These are phyloP conservation scores for Climacteris rufus DNA, from an alignment of 2,113 vertebrate genomes.

Conservation along the genomic window DNA sequence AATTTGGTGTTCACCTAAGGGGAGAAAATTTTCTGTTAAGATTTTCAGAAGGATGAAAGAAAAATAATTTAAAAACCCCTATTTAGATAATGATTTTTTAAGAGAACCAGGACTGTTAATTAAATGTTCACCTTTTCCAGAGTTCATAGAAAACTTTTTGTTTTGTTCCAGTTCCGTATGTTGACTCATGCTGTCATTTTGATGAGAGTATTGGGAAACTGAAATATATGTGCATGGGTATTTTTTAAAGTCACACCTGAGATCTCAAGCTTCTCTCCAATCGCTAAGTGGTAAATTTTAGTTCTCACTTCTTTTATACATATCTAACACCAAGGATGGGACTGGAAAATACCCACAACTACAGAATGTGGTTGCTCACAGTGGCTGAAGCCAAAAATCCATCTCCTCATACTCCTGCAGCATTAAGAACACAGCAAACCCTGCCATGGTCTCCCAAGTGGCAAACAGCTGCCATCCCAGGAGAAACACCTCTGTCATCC, in stretches of 20 bases:
- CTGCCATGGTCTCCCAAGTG: background rate
- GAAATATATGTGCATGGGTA: background rate
- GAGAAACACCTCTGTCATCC: background rate
- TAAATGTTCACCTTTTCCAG: background rate
- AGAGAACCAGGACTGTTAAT: background rate
- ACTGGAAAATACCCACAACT: background rate
- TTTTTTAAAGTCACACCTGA: background rate
- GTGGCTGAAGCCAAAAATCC: background rate
- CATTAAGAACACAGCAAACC: background rate
- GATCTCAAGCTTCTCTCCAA: background rate
- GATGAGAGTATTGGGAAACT: background rate
- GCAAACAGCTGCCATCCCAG: background rate
- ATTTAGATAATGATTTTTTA: background rate
- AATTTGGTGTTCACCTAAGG: background rate
- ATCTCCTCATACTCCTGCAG: background rate
- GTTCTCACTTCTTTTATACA: background rate
- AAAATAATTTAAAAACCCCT: background rate
- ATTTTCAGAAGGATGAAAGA: background rate
- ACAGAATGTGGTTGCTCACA: constrained; percentile 16
- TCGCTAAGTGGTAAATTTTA: background rate
- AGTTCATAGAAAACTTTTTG: background rate
- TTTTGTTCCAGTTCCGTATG: background rate
- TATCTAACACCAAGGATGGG: background rate
- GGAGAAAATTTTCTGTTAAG: background rate
- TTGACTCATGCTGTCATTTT: background rate